A percentile compares a stretch with the other conserved stretches of the same genome.
phyloP scores from a whole-genome alignment of 92 coral and sea anemone species.

The Epizoanthus illoricatus region DNA sequence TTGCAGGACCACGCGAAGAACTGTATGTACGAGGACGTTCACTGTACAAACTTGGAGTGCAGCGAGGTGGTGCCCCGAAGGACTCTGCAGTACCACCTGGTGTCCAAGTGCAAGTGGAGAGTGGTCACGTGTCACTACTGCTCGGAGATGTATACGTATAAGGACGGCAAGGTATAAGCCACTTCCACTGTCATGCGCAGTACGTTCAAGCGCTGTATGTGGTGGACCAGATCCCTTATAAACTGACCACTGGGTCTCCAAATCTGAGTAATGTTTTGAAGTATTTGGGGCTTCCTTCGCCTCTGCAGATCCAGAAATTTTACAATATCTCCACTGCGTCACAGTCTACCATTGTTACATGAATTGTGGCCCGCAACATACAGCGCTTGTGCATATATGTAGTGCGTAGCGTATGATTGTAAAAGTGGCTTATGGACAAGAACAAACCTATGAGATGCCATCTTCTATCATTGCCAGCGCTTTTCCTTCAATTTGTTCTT shows the following conservation, averaged over 20 bases:
- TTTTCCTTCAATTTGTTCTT: too few relatives aligned
- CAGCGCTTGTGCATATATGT: too few relatives aligned
- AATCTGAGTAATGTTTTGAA: too few relatives aligned
- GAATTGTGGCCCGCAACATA: too few relatives aligned
- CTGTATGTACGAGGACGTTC: constrained; percentile 92
- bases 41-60: constrained; percentile 91
- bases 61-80: constrained; percentile 86
- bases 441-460: too few relatives aligned
- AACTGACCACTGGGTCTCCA: not conserved
- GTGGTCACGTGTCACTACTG: constrained; percentile 95
- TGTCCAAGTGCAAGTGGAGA: constrained; percentile 95
- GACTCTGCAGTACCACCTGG: constrained; percentile 86
- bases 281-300: too few relatives aligned
- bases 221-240: not conserved
- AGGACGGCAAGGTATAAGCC: constrained; percentile 86
- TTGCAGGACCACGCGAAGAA: constrained; percentile 85
- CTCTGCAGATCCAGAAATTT: not conserved
- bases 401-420: too few relatives aligned
- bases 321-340: too few relatives aligned
- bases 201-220: too few relatives aligned
- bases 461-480: too few relatives aligned
- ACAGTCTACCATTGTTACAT: too few relatives aligned
- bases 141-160: constrained; percentile 91
- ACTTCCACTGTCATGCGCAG: not conserved
- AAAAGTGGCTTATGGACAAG: too few relatives aligned